Evolutionary conservation across 1,140 invertebrate genomes (phyloP).

Genomic region (Cydia amplana): DNA sequence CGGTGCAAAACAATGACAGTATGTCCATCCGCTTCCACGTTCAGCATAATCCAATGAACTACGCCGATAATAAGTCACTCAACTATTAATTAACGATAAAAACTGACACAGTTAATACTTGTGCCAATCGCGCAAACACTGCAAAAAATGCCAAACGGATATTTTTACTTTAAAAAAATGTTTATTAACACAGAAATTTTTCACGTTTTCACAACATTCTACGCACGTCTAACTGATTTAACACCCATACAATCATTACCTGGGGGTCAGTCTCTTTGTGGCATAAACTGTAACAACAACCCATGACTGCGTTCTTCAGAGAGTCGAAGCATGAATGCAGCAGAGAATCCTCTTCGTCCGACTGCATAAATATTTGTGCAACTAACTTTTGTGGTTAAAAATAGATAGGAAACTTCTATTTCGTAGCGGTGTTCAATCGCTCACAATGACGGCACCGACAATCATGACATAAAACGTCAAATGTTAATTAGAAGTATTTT

Average conservation of each 20-base stretch:
- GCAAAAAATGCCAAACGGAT: not conserved
- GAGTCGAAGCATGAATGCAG: slow-evolving; percentile 75
- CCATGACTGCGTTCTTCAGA: slow-evolving; percentile 74
- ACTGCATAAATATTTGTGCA: slow-evolving; percentile 74
- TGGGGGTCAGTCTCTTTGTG: slow-evolving; percentile 81
- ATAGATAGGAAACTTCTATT: slow-evolving; percentile 64
- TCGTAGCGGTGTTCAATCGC: slow-evolving; percentile 49
- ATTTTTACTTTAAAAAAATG: slow-evolving; percentile 1
- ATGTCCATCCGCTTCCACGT: slow-evolving; percentile 43
- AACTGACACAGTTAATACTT: slow-evolving; percentile 35
- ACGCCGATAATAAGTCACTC: slow-evolving; percentile 57
- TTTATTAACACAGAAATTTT: not conserved
- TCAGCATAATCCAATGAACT: slow-evolving; percentile 38
- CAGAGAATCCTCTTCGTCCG: slow-evolving; percentile 64
- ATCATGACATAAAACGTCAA: slow-evolving; percentile 39
- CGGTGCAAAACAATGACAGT: slow-evolving; percentile 27
- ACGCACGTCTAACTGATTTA: slow-evolving; percentile 19
- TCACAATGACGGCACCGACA: slow-evolving; percentile 36
- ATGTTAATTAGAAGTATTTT: slow-evolving; percentile 13
- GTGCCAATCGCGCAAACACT: slow-evolving; percentile 36
- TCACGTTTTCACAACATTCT: not conserved
- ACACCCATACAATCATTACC: slow-evolving; percentile 53
- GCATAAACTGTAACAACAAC: slow-evolving; percentile 81
- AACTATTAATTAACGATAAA: slow-evolving; percentile 53
- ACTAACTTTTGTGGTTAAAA: slow-evolving; percentile 64